Evolutionary conservation across 2,113 vertebrate genomes (phyloP).

Genomic region (Corythoichthys haematopterus): DNA sequence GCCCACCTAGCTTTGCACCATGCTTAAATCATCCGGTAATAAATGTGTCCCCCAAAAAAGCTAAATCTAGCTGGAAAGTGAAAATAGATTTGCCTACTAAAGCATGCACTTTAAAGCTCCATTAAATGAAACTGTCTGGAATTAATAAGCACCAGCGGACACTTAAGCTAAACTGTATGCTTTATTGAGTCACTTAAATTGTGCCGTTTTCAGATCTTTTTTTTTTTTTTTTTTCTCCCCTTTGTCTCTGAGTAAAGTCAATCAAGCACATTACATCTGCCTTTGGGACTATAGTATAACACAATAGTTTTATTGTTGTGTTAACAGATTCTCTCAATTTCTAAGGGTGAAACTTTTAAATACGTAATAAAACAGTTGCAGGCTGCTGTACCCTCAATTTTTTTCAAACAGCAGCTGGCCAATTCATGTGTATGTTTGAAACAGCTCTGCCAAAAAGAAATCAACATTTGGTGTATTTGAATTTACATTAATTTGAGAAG

Average conservation of each 20-base stretch:
- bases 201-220: slow-evolving; percentile 47
- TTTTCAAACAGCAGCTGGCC: slow-evolving; percentile 23
- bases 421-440: not conserved
- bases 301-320: slow-evolving; percentile 35
- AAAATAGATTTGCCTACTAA: slow-evolving; percentile 41
- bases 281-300: slow-evolving; percentile 45
- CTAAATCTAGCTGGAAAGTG: slow-evolving; percentile 37
- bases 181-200: slow-evolving; percentile 61
- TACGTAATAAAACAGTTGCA: slow-evolving; percentile 17
- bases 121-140: slow-evolving; percentile 66
- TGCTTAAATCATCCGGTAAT: slow-evolving; percentile 51
- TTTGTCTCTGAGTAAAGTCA: slow-evolving; percentile 29
- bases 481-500: not conserved
- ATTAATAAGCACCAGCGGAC: slow-evolving; percentile 62
- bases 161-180: slow-evolving; percentile 53
- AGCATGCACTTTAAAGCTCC: slow-evolving; percentile 65
- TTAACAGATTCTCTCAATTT: slow-evolving; percentile 34
- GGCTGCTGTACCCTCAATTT: slow-evolving; percentile 14
- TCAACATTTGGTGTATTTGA: not conserved
- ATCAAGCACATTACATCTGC: slow-evolving; percentile 28
- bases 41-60: slow-evolving; percentile 44
- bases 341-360: slow-evolving; percentile 39
- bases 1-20: slow-evolving; percentile 28
- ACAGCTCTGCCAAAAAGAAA: not conserved
- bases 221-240: slow-evolving; percentile 15